Base-by-base conservation (phyloP, 2,888 invertebrate species). In the Gymnosoma rotundatum region DNA sequence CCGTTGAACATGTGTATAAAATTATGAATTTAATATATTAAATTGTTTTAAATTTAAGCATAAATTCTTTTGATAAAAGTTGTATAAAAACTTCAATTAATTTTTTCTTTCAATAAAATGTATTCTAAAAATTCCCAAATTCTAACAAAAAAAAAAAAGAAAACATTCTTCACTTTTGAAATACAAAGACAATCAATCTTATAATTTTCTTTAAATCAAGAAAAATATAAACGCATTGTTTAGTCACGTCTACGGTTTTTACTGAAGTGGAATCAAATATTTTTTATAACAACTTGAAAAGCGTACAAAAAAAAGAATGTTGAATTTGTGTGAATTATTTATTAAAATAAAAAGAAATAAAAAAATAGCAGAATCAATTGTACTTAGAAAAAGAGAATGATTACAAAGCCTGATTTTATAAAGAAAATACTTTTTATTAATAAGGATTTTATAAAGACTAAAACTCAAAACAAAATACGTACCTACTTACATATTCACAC, bases 241-340 rank as follows among this genome's bases (percentile, higher is more conserved):
- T 48, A 48, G 58, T 70, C 70, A 70, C 70, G 70, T 45, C 25
- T 58, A 45, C 21, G 10, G 7, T 45, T n/a, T 18, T 69, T 7
- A 14, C 7, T 3, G 42, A 20, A 45, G 8, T 45, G 0, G 45
- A 63, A 18, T 14, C 2, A 0, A 16, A 21, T 9, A 63, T 1
- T 14, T 10, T 63, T 9, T 0, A 21, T 16, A 45, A 2, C 12
- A 16, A 14, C 14, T 63, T 42, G 20, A 42, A 61, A 61, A 25
- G 4, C 2, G 25, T n/a, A n/a, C n/a, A n/a, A n/a, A n/a, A n/a
- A n/a, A n/a, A n/a, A n/a, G n/a, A n/a, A n/a, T n/a, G n/a, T n/a
- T n/a, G n/a, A n/a, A n/a, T 0, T 18, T 12, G 45, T 14, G 12
- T 45, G 4, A 4, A 1, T 14, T n/a, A 48, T 12, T 48, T 16